Percentiles rank a stretch among this genome's conserved stretches.
These are phyloP conservation scores for Trachymyrmex cornetzi DNA, from an alignment of 1,140 invertebrate genomes.

Conservation along the genomic window DNA sequence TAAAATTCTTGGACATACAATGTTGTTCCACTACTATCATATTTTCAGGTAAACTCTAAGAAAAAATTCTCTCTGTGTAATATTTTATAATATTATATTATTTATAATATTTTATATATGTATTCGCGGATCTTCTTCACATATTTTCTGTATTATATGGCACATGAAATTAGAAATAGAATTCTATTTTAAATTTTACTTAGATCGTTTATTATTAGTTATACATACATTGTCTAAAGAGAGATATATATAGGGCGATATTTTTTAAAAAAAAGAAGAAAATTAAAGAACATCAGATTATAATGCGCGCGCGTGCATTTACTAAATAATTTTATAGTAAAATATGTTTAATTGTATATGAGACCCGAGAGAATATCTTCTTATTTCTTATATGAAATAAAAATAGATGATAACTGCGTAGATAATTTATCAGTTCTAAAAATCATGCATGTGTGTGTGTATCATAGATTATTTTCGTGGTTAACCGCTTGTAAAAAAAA, in stretches of 20 bases:
- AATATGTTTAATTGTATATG: neutral
- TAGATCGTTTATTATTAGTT: neutral
- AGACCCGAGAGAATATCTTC: neutral
- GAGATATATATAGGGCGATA: neutral
- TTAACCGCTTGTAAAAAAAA: constrained; percentile 14
- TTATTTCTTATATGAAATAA: neutral
- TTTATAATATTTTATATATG: neutral
- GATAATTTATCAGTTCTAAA: constrained; percentile 13
- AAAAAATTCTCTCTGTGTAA: too few species aligned
- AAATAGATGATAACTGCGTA: neutral
- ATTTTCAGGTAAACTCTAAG: too few species aligned
- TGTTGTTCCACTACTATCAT: too few species aligned
- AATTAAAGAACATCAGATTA: neutral
- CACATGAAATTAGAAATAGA: neutral
- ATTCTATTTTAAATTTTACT: neutral
- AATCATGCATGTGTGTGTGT: neutral
- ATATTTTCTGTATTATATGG: neutral
- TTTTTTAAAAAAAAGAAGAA: neutral
- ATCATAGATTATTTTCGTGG: constrained; percentile 18
- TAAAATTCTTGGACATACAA: too few species aligned
- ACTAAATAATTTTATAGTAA: neutral
- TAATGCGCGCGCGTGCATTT: neutral
- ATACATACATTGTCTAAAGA: neutral
- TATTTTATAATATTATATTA: too few species aligned
- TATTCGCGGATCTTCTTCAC: neutral